Base-by-base conservation (phyloP, 2,797 vertebrate genomes). In the Falco biarmicus region DNA sequence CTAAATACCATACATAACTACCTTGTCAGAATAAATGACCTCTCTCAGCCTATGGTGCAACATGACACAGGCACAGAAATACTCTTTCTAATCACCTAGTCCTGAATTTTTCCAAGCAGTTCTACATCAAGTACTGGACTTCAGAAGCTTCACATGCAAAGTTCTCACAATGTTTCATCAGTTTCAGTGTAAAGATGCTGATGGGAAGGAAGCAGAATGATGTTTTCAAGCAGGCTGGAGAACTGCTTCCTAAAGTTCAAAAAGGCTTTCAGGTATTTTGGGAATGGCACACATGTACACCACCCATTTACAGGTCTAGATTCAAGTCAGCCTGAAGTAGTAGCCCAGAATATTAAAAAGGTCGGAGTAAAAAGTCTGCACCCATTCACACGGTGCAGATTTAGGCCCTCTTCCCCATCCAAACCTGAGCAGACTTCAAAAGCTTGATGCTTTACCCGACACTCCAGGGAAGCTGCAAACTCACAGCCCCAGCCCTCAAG, bases 11-110 rank as follows among this genome's bases (percentile, higher is more conserved):
- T 6, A 48, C 2, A 16, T 64, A 92, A 75, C 71, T 59, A 39
- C 77, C 83, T 60, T 69, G 87, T 82, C 93, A 82, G 81, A 79
- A 68, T 53, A 96, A 94, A 89, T 16, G 32, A 59, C 29, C 48
- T 77, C 48, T 77, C 56, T 74, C 88, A 84, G 82, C 61, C 59
- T 54, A 8, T 15, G 65, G 45, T 59, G 25, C 37, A 47, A 57
- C 41, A 28, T 2, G 14, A 66, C 57, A 56, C 1, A 4, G 61
- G 34, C 84, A 92, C 45, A 75, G 32, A 79, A 93, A 75, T 2
- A 12, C 13, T 56, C 34, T 17, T 48, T 15, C 69, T 53, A 17
- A 75, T 25, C 74, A 43, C 57, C 45, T 8, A 43, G 41, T 25
- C 34, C 66, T 45, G 32, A 25, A 13, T 31, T 64, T 64, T 65